Base-by-base conservation (phyloP, 2,888 invertebrate species). In the Protonemura montana region DNA sequence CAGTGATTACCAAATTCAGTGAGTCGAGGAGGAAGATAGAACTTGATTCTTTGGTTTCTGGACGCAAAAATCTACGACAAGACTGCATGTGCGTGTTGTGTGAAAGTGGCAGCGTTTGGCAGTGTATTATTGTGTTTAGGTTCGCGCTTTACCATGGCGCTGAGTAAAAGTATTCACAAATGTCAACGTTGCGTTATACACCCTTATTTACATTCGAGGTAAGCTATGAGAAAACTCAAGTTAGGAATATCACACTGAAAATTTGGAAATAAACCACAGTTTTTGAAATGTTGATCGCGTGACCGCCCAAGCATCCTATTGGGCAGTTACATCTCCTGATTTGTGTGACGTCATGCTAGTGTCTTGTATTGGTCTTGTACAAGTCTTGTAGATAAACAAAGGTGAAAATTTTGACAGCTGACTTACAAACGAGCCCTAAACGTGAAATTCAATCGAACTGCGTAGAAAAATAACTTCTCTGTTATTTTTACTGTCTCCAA, bases 111-210 rank as follows among this genome's bases (percentile, higher is more conserved):
- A 21, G 59, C 59, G 5, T 41, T 41, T 59, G 21, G 3, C 7
- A 59, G 35, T 35, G 35, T 5, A 81, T 28, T 29, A 5, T 35
- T 35, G 35, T 35, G 35, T 10, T 3, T 35, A 10, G n/a, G 42
- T 21, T 41, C 26, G 25, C 35, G 26, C 0, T 41, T 83, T 83
- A 26, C 25, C 0, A 91, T 92, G 91, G 90, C 91, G 76, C 89
- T 91, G 6, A 91, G 90, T 87, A 91, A 91, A 89, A 91, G 90
- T 88, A 88, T 91, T 80, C 89, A 89, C 86, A 90, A 90, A 88
- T 91, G 89, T 88, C 89, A 90, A 87, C 90, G 89, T 89, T 91
- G 90, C 87, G 89, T 90, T 81, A 59, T 21, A 21, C 59, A 59
- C 1, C 88, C 89, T 10, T 78, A 82, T 87, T 90, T n/a, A 89